A percentile compares a stretch with the other conserved stretches of the same genome.
phyloP scores from a whole-genome alignment of 2,113 vertebrate genomes.

The Pteronura brasiliensis region DNA sequence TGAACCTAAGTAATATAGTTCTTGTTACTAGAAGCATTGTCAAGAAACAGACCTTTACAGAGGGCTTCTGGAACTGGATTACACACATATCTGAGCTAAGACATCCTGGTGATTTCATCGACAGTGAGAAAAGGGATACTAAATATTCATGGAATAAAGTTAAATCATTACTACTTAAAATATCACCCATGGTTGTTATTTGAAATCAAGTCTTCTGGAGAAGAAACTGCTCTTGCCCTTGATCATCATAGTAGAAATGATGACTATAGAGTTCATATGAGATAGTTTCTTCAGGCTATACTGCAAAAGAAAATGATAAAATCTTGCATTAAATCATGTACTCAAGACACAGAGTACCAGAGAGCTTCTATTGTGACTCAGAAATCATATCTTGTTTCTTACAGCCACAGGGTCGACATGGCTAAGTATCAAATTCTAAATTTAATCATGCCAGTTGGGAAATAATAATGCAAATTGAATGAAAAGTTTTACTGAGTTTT shows the following conservation, averaged over 20 bases:
- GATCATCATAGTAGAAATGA: neutral
- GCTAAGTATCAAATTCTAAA: conserved; percentile 31
- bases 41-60: neutral
- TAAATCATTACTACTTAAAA: neutral
- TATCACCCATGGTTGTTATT: neutral
- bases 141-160: neutral
- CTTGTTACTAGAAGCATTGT: neutral
- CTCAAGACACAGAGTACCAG: neutral
- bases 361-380: neutral
- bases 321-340: neutral
- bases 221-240: neutral
- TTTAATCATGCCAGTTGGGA: neutral
- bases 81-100: neutral
- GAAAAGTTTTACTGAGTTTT: neutral
- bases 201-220: neutral
- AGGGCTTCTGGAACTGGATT: neutral
- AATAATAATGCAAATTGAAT: neutral
- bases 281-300: neutral
- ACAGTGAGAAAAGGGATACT: neutral
- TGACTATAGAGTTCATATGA: neutral
- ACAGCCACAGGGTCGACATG: neutral
- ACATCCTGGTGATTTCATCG: neutral
- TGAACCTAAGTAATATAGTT: neutral
- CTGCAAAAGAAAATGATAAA: neutral
- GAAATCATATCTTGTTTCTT: conserved; percentile 1